Conservation (phyloP, 2,888 invertebrate genomes). For the Noctua fimbriata region DNA sequence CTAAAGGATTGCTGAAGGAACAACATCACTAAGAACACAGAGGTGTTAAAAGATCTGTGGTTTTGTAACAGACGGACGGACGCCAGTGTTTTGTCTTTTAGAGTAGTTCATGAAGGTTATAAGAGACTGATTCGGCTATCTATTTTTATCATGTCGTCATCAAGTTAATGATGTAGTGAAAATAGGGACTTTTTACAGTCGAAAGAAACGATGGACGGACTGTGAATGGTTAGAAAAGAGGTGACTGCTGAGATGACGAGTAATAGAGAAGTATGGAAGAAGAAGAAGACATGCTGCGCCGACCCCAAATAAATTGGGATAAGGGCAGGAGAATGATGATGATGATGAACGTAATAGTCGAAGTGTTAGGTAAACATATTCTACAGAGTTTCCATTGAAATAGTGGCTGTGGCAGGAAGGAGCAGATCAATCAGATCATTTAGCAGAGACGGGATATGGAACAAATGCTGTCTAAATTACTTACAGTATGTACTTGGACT, state of each 20-base stretch:
- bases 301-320: no score
- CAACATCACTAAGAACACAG: neutral
- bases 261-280: no score
- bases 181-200: no score
- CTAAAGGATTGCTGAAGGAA: slow-evolving; percentile 30
- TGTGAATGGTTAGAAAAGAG: no score
- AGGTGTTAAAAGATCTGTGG: slow-evolving; percentile 24
- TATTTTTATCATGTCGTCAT: neutral
- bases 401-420: no score
- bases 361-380: neutral
- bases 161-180: no score
- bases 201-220: no score
- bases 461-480: neutral
- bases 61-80: neutral
- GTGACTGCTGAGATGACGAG: no score
- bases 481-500: neutral
- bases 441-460: neutral
- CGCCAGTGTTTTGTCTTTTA: neutral
- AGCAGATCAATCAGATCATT: neutral
- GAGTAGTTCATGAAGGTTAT: neutral
- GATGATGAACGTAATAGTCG: neutral
- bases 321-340: no score
- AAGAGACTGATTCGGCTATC: neutral
- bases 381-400: neutral
- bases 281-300: no score